Base-by-base conservation (phyloP, 64 coral and sea anemone species). In the Cladopsammia gracilis region DNA sequence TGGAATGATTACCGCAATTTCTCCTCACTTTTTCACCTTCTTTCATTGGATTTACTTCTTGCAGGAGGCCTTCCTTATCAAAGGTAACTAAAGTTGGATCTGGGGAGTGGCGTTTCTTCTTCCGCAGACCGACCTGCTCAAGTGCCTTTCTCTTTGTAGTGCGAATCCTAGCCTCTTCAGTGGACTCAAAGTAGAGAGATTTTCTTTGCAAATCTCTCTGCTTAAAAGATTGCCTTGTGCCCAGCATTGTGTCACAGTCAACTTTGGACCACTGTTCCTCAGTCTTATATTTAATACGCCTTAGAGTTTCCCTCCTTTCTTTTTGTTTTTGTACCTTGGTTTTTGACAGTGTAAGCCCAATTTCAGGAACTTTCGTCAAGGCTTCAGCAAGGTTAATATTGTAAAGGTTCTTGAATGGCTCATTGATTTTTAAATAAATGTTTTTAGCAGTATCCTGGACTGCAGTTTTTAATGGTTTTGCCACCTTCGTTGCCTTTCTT, bases 11-110 rank as follows among this genome's bases (percentile, higher is more conserved):
- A 34, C 52, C 0, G 6, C 6, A 54, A 54, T 54, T 8, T 12
- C 12, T 34, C 24, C 77, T 58, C 51, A 81, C 77, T 51, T 81
- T 56, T 23, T 56, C 58, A 58, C 58, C 58, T 13, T 81, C 51
- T 58, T 56, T 62, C 77, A 81, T 81, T 56, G n/a, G 3, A 81
- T 81, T 81, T 26, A 81, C 77, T 81, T 81, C 77, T 19, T 62
- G 52, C 23, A 81, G 77, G 34, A 58, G 77, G 12, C 77, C 77
- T 4, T 58, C 51, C 16, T 81, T 81, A 48, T 81, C 78, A 81
- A 81, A 81, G 78, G 20, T 15, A 0, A 81, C 6, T 23, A 20
- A 57, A 25, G 2, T 13, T 7, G 78, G 78, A 59, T 57, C 52
- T 25, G 78, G 53, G 25, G 78, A 81, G 34, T 59, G 78, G 3